Percentiles rank a stretch among this genome's conserved stretches.
These are phyloP conservation scores for Cancer borealis DNA, from an alignment of 2,888 invertebrate genomes.

Conservation along the genomic window DNA sequence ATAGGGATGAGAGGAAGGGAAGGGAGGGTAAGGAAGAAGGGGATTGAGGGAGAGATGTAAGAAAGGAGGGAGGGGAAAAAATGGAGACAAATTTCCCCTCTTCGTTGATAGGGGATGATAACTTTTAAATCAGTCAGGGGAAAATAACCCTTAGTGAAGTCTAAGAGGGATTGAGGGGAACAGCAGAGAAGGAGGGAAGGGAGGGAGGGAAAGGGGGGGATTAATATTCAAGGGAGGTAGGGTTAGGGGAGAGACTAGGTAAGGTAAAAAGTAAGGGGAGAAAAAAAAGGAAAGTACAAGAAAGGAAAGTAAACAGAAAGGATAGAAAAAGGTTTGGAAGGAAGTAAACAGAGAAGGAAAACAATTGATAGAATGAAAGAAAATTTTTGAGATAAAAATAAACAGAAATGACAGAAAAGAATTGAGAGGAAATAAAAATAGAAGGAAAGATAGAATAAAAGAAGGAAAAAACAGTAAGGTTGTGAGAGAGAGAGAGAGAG, in stretches of 20 bases:
- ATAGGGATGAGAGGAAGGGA: not conserved
- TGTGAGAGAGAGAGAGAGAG: not conserved
- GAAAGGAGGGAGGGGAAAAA: not conserved
- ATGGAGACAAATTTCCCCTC: conserved; percentile 7
- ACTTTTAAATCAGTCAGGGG: not conserved
- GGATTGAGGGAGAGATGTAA: not conserved
- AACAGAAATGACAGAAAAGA: too few relatives aligned
- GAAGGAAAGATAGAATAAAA: not conserved
- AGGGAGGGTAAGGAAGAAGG: too few relatives aligned
- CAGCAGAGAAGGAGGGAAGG: not conserved
- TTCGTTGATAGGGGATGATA: not conserved
- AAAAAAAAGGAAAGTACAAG: not conserved
- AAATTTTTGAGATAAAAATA: not conserved
- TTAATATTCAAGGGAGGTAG: not conserved
- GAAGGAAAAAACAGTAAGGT: not conserved
- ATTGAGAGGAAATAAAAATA: too few relatives aligned
- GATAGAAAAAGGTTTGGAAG: not conserved
- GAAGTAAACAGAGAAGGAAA: not conserved
- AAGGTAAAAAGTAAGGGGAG: not conserved
- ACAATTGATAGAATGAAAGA: not conserved
- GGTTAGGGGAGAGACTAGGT: not conserved
- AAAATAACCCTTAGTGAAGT: not conserved
- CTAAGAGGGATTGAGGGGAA: not conserved
- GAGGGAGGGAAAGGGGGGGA: not conserved
- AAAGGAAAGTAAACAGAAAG: not conserved